A percentile compares a stretch with the other conserved stretches of the same genome.
Conservation (phyloP, 2,797 vertebrate genomes). For the Gambusia yucatana region DNA sequence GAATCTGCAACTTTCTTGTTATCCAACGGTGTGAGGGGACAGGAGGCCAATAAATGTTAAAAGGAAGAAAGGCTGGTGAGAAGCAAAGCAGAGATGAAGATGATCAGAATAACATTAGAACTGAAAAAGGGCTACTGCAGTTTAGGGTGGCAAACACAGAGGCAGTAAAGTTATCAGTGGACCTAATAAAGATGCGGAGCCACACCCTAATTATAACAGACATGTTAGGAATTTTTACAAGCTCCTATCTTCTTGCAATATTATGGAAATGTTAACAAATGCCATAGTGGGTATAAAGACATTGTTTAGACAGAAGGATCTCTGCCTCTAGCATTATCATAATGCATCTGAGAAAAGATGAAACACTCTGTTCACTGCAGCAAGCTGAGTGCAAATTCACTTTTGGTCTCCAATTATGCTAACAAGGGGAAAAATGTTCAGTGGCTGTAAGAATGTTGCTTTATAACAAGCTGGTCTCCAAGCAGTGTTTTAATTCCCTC, state of each 20-base stretch:
- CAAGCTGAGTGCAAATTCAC: constrained; percentile 74
- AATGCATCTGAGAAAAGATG: constrained; percentile 75
- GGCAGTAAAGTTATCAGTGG: constrained; percentile 35
- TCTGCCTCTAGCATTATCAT: constrained; percentile 67
- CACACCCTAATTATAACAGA: constrained; percentile 77
- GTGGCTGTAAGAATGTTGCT: constrained; percentile 62
- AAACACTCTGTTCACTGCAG: constrained; percentile 66
- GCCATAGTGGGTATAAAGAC: constrained; percentile 62
- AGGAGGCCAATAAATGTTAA: constrained; percentile 70
- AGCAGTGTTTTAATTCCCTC: constrained; percentile 57
- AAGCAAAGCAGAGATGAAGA: constrained; percentile 36
- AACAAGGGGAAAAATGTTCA: constrained; percentile 74
- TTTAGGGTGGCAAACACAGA: constrained; percentile 52
- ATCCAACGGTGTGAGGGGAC: constrained; percentile 81
- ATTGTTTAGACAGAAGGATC: constrained; percentile 62
- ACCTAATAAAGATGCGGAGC: constrained; percentile 74
- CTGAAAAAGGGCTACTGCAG: constrained; percentile 30
- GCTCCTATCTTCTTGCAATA: constrained; percentile 70
- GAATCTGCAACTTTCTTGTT: constrained; percentile 84
- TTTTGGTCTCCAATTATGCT: constrained; percentile 81
- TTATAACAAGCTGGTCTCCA: constrained; percentile 69
- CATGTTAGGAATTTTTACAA: constrained; percentile 65
- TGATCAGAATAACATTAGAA: constrained; percentile 30
- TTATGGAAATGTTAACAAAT: constrained; percentile 77
- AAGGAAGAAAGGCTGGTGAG: constrained; percentile 29